phyloP scores from a whole-genome alignment of 2,797 vertebrate species.

The Rhodeus uyekii region DNA sequence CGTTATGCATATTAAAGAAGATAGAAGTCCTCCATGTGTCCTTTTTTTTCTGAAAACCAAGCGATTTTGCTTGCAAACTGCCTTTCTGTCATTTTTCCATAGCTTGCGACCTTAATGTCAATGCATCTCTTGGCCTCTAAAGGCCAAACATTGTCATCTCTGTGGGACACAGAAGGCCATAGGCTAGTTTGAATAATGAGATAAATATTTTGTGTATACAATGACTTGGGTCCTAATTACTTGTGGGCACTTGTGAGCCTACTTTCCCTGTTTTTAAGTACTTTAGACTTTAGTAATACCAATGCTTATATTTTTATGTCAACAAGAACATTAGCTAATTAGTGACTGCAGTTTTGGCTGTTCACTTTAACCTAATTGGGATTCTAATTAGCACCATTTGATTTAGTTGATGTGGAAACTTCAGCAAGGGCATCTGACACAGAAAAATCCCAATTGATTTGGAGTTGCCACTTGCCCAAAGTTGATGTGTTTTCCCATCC shows the following conservation, averaged over 20 bases:
- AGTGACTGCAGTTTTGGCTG: conserved; percentile 5
- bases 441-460: conserved; percentile 8
- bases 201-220: background rate
- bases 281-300: conserved; percentile 15
- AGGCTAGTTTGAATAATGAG: conserved; percentile 19
- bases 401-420: background rate
- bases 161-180: conserved; percentile 25
- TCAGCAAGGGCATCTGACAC: background rate
- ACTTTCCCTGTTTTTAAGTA: background rate
- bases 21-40: conserved; percentile 10
- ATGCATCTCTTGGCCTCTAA: conserved; percentile 4
- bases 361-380: conserved; percentile 20
- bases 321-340: conserved; percentile 9
- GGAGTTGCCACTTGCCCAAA: background rate
- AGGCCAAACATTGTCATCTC: conserved; percentile 6
- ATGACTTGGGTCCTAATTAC: conserved; percentile 23
- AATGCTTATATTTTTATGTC: conserved; percentile 6
- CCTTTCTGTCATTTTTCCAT: background rate
- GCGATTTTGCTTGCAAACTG: background rate
- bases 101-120: background rate
- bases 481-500: background rate
- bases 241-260: background rate
- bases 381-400: conserved; percentile 31
- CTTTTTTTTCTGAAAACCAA: conserved; percentile 28
- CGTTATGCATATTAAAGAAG: conserved; percentile 26